Conservation (phyloP, 2,113 vertebrate genomes). For the Pionites leucogaster region DNA sequence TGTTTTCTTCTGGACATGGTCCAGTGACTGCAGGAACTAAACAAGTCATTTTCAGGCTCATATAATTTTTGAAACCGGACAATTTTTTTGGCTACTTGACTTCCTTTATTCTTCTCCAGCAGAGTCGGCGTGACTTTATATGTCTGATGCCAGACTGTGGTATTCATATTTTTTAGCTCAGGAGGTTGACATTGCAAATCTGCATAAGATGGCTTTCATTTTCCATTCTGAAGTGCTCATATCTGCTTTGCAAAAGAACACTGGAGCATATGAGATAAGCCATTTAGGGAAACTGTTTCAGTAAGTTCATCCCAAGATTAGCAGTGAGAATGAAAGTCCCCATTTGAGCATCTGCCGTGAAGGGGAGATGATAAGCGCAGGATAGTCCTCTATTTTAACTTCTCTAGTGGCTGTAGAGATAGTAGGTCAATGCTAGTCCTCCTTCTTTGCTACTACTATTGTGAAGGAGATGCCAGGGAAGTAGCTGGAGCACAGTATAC, state of each 20-base stretch:
- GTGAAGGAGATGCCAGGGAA: not conserved
- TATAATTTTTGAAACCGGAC: constrained; percentile 2
- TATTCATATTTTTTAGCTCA: constrained; percentile 14
- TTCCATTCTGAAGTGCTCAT: not conserved
- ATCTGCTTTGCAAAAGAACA: not conserved
- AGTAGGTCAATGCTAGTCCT: not conserved
- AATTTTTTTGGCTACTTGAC: not conserved
- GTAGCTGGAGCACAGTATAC: not conserved
- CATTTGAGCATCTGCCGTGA: not conserved
- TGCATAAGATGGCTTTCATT: not conserved
- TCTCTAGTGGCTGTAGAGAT: not conserved
- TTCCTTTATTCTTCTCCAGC: not conserved
- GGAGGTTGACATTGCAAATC: not conserved
- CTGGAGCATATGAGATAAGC: not conserved
- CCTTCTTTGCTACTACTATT: not conserved
- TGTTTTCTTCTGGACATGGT: not conserved
- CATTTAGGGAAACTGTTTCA: not conserved
- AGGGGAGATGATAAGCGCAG: not conserved
- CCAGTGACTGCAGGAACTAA: not conserved
- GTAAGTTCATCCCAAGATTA: not conserved
- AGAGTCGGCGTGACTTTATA: not conserved
- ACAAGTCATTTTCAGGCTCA: not conserved
- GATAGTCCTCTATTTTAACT: not conserved
- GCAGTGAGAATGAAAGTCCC: not conserved
- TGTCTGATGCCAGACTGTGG: not conserved